phyloP scores from a whole-genome alignment of 1,140 invertebrate genomes.

The Drosophila biarmipes region DNA sequence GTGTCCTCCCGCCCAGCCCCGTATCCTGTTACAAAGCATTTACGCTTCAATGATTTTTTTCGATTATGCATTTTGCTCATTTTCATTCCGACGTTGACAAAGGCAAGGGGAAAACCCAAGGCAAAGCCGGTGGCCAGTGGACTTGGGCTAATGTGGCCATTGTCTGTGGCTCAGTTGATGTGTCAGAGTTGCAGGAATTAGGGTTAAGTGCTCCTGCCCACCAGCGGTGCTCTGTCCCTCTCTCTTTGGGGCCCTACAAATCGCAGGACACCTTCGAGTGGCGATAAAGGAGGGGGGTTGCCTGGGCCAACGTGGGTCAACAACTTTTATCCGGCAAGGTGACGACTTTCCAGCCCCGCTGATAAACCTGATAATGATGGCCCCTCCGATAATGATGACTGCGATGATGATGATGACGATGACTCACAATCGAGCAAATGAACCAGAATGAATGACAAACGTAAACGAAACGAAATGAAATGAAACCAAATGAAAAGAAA shows the following conservation, averaged over 20 bases:
- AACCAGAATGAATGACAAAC: constrained; percentile 78
- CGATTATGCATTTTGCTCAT: constrained; percentile 80
- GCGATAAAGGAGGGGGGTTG: neutral
- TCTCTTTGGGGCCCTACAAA: constrained; percentile 2
- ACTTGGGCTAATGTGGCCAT: constrained; percentile 66
- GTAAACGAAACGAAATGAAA: constrained; percentile 50
- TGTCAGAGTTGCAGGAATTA: constrained; percentile 62
- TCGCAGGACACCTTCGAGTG: constrained; percentile 15
- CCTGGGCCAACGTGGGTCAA: constrained; percentile 68
- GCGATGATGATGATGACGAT: constrained; percentile 24
- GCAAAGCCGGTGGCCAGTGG: constrained; percentile 15
- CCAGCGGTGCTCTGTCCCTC: constrained; percentile 22
- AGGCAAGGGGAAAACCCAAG: constrained; percentile 7
- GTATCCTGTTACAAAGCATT: constrained; percentile 80
- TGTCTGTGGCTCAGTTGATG: constrained; percentile 53
- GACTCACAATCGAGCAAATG: constrained; percentile 82
- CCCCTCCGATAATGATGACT: constrained; percentile 7
- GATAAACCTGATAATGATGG: constrained; percentile 16
- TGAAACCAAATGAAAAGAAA: constrained; percentile 44
- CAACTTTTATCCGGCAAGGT: constrained; percentile 66
- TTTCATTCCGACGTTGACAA: constrained; percentile 79
- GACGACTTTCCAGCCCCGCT: constrained; percentile 26
- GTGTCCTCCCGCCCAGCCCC: constrained; percentile 5
- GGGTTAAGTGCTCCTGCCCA: constrained; percentile 60
- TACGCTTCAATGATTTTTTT: constrained; percentile 77